Conservation (phyloP, 2,888 invertebrate species). For the Watsonalla cultraria region DNA sequence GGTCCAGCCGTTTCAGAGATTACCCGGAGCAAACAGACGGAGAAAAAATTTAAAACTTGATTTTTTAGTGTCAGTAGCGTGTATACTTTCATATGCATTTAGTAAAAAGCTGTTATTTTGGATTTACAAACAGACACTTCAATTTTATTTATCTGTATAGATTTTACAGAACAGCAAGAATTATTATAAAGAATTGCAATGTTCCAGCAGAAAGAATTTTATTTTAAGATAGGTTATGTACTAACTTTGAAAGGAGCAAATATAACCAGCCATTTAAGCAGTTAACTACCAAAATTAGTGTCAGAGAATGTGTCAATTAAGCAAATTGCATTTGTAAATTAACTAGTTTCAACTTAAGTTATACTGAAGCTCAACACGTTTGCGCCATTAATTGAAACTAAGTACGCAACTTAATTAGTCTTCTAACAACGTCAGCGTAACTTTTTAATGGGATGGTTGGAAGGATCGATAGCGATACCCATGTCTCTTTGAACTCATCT, state of each 20-base stretch:
- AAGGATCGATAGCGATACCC: not conserved
- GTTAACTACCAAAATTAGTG: not conserved
- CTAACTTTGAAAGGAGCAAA: not conserved
- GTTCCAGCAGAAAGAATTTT: too few species aligned
- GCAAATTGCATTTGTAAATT: slow-evolving; percentile 2
- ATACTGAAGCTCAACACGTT: slow-evolving; percentile 13
- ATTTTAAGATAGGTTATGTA: not conserved
- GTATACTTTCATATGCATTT: too few species aligned
- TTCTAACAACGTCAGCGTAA: slow-evolving; percentile 15
- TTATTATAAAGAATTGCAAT: too few species aligned
- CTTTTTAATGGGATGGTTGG: slow-evolving; percentile 8
- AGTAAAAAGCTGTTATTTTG: too few species aligned
- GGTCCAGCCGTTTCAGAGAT: too few species aligned
- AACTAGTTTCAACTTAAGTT: slow-evolving; percentile 2
- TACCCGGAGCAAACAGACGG: too few species aligned
- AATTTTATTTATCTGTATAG: too few species aligned
- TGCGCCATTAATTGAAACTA: slow-evolving; percentile 21
- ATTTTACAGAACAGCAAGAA: too few species aligned
- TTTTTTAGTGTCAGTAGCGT: too few species aligned
- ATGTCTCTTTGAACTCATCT: not conserved
- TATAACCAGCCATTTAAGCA: not conserved
- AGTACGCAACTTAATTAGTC: slow-evolving; percentile 22
- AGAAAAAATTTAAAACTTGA: too few species aligned
- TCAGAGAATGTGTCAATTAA: not conserved
- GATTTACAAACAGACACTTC: too few species aligned